phyloP scores from a whole-genome alignment of 2,797 vertebrate species.

The Gobio occitaniae region DNA sequence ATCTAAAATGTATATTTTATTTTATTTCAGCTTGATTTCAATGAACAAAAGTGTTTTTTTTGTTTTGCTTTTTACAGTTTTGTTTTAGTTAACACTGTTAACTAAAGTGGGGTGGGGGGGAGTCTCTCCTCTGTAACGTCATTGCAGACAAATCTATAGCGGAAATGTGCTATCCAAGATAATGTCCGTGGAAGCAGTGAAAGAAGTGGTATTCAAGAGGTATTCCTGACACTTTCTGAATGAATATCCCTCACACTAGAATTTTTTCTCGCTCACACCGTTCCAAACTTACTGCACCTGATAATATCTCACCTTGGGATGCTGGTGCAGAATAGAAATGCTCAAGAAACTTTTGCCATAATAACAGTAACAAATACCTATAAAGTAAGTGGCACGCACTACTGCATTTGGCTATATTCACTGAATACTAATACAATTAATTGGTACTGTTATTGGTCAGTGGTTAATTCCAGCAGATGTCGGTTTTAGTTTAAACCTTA shows the following conservation, averaged over 20 bases:
- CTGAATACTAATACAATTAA: not conserved
- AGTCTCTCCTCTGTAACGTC: not conserved
- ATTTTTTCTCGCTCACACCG: not conserved
- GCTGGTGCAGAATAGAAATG: not conserved
- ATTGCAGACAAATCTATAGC: not conserved
- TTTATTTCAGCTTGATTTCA: not conserved
- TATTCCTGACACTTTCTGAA: slow-evolving; percentile 22
- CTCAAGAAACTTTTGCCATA: not conserved
- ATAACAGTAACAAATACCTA: not conserved
- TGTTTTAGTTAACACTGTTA: not conserved
- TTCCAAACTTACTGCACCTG: slow-evolving; percentile 16
- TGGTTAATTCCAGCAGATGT: not conserved
- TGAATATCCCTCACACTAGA: slow-evolving; percentile 7
- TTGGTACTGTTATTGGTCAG: not conserved
- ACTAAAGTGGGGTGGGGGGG: too few relatives aligned
- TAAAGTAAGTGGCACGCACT: not conserved
- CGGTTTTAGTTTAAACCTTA: not conserved
- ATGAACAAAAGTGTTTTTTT: not conserved
- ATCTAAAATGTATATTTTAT: not conserved
- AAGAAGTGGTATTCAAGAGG: slow-evolving; percentile 55
- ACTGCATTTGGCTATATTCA: not conserved
- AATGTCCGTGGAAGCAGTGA: slow-evolving; percentile 68
- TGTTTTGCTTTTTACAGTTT: not conserved
- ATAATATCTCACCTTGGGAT: slow-evolving; percentile 8
- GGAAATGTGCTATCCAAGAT: slow-evolving; percentile 10